Percentiles rank a stretch among this genome's conserved stretches.
Conservation (phyloP, 2,113 vertebrate species). For the Myodes glareolus region DNA sequence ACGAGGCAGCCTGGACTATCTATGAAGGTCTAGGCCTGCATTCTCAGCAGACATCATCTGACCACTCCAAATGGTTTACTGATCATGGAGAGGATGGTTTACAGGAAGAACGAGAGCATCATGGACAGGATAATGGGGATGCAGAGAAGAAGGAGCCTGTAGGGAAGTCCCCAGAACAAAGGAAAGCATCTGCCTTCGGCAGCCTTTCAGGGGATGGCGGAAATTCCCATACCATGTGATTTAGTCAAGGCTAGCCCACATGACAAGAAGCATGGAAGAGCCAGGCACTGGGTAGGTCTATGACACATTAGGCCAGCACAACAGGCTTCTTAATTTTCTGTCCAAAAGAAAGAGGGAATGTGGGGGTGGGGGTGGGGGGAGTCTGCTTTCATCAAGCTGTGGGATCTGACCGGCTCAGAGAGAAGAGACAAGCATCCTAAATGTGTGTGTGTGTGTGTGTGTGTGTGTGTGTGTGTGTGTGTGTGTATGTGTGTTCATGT, state of each 20-base stretch:
- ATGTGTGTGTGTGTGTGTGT: too few relatives aligned
- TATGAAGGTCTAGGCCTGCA: too few relatives aligned
- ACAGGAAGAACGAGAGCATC: background rate
- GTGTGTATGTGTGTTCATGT: too few relatives aligned
- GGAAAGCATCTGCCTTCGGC: background rate
- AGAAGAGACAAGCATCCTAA: background rate
- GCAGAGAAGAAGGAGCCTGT: background rate
- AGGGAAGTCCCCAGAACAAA: background rate
- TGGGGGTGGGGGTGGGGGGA: accelerated
- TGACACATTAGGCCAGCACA: background rate
- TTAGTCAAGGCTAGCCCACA: background rate
- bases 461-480: too few relatives aligned
- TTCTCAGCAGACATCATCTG: background rate
- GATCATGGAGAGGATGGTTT: background rate
- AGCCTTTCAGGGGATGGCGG: background rate
- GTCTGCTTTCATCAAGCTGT: background rate
- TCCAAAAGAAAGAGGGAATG: background rate
- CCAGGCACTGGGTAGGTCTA: background rate
- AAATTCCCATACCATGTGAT: background rate
- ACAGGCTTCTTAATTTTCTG: background rate
- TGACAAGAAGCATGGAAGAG: too few relatives aligned
- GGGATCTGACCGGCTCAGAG: background rate
- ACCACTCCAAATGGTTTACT: background rate
- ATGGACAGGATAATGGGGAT: too few relatives aligned
- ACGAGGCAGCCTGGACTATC: background rate